phyloP scores from a whole-genome alignment of 2,797 vertebrate genomes.

The Sebastes itinus region DNA sequence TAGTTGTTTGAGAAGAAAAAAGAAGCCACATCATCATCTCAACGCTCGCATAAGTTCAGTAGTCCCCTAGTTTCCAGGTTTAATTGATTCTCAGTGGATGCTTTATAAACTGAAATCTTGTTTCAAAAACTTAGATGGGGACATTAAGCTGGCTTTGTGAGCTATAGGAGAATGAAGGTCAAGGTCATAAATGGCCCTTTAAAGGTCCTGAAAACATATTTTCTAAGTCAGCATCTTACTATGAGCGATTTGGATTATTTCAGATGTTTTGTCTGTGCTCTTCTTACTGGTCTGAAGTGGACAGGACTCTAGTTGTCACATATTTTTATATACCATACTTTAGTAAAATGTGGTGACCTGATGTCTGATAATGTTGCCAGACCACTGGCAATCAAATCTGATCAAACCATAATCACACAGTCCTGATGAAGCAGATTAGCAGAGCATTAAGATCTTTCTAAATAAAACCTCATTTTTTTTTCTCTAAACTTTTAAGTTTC shows the following conservation, averaged over 20 bases:
- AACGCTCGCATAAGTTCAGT: not conserved
- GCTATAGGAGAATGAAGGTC: not conserved
- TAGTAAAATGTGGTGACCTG: not conserved
- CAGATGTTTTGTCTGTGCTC: not conserved
- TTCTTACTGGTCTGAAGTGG: not conserved
- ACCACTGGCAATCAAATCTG: not conserved
- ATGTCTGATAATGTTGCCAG: not conserved
- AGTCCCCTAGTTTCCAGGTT: not conserved
- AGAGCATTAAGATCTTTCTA: not conserved
- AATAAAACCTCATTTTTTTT: not conserved
- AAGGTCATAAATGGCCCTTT: not conserved
- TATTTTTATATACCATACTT: not conserved
- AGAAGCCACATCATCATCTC: constrained; percentile 1
- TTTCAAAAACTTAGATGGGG: not conserved
- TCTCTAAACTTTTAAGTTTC: no score
- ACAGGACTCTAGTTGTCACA: not conserved
- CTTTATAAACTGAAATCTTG: not conserved
- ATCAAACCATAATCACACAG: not conserved
- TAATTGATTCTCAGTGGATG: not conserved
- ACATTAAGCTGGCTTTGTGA: not conserved
- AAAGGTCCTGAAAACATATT: not conserved
- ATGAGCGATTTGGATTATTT: not conserved
- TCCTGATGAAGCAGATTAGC: not conserved
- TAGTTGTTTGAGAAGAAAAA: not conserved
- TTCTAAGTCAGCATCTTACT: not conserved